These are phyloP conservation scores for Notolabrus celidotus DNA, from an alignment of 2,797 vertebrate genomes.

Conservation along the genomic window DNA sequence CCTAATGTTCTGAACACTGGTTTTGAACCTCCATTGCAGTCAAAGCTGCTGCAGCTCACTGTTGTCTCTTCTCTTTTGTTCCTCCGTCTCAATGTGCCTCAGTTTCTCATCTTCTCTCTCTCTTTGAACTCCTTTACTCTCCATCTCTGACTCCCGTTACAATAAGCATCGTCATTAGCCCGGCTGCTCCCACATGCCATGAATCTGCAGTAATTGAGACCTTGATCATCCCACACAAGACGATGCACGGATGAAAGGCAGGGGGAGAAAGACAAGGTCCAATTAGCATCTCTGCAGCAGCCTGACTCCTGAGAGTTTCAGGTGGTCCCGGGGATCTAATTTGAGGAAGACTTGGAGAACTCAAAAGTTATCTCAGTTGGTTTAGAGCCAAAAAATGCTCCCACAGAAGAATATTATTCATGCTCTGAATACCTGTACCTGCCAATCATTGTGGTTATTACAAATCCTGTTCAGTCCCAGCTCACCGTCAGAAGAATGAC, in stretches of 20 bases:
- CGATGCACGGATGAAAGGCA: slow-evolving; percentile 31
- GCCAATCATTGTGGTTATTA: slow-evolving; percentile 56
- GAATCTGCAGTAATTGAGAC: slow-evolving; percentile 56
- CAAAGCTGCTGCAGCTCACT: neutral
- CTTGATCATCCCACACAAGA: slow-evolving; percentile 71
- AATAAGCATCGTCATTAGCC: slow-evolving; percentile 49
- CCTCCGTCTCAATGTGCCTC: neutral
- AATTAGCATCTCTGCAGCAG: slow-evolving; percentile 69
- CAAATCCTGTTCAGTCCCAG: slow-evolving; percentile 18
- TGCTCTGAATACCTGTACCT: slow-evolving; percentile 37
- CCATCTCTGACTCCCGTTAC: slow-evolving; percentile 20
- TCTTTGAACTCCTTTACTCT: slow-evolving; percentile 28
- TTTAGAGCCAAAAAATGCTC: slow-evolving; percentile 33
- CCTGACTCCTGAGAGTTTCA: slow-evolving; percentile 33
- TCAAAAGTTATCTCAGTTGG: slow-evolving; percentile 37
- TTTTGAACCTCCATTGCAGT: slow-evolving; percentile 8
- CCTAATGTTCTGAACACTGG: slow-evolving; percentile 20
- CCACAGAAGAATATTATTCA: slow-evolving; percentile 50
- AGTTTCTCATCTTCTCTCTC: slow-evolving; percentile 13
- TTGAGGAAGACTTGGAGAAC: slow-evolving; percentile 52
- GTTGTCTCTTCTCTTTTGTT: neutral
- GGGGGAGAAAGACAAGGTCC: slow-evolving; percentile 46
- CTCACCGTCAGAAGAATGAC: slow-evolving; percentile 2
- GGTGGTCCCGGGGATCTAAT: slow-evolving; percentile 65
- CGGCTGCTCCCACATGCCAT: slow-evolving; percentile 29